Conservation (phyloP, 2,797 vertebrate genomes). For the Scarus forsteni region DNA sequence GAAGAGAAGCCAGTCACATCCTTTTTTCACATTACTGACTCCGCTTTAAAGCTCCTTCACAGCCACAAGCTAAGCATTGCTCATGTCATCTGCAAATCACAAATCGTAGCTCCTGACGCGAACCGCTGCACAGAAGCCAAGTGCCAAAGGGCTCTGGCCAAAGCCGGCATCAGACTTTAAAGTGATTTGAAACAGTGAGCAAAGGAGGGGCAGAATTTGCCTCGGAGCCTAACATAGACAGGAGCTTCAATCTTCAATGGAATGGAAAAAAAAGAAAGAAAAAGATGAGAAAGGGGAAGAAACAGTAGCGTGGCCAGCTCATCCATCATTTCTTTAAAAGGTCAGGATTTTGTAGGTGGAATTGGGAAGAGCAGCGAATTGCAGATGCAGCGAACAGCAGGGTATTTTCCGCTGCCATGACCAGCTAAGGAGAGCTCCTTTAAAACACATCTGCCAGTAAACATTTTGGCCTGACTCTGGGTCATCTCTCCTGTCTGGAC, state of each 20-base stretch:
- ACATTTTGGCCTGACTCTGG: slow-evolving; percentile 96
- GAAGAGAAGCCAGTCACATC: slow-evolving; percentile 80
- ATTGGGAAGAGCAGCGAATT: slow-evolving; percentile 89
- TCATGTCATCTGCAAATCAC: slow-evolving; percentile 97
- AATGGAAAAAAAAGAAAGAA: slow-evolving; percentile 72
- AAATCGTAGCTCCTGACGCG: slow-evolving; percentile 92
- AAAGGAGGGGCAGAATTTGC: slow-evolving; percentile 91
- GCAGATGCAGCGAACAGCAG: slow-evolving; percentile 97
- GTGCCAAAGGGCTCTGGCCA: slow-evolving; percentile 91
- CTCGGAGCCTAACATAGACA: slow-evolving; percentile 91
- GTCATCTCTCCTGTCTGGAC: slow-evolving; percentile 93
- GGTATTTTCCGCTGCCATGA: slow-evolving; percentile 98
- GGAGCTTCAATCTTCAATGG: slow-evolving; percentile 90
- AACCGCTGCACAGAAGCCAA: slow-evolving; percentile 94
- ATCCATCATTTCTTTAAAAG: slow-evolving; percentile 97
- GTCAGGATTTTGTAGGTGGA: slow-evolving; percentile 97
- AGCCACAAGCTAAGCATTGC: slow-evolving; percentile 91
- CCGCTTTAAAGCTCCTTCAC: slow-evolving; percentile 80
- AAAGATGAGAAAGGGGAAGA: slow-evolving; percentile 64
- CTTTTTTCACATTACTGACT: slow-evolving; percentile 84
- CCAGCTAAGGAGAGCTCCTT: slow-evolving; percentile 96
- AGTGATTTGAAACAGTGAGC: slow-evolving; percentile 93
- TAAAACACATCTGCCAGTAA: slow-evolving; percentile 98
- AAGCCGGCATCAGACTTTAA: slow-evolving; percentile 92
- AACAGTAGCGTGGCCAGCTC: slow-evolving; percentile 83